A percentile compares a stretch with the other conserved stretches of the same genome.
phyloP scores from a whole-genome alignment of 2,888 invertebrate species.

The Pandemis corylana region DNA sequence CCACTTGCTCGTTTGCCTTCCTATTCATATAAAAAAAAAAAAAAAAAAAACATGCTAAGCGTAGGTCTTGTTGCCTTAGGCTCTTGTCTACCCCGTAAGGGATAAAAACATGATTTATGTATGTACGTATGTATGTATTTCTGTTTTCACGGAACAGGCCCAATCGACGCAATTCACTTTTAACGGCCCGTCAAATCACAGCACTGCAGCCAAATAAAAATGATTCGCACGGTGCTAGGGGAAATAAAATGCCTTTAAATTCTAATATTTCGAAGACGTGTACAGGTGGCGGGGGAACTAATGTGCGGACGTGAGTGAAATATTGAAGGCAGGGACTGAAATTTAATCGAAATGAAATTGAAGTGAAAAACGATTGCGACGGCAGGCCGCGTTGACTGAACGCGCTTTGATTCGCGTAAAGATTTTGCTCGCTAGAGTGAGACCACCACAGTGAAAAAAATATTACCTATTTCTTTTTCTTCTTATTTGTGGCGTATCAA shows the following conservation, averaged over 20 bases:
- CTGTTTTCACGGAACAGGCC: no score
- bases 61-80: no score
- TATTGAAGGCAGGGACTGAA: constrained; percentile 28
- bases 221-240: constrained; percentile 31
- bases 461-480: no score
- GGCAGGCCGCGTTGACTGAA: not conserved
- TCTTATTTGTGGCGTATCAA: no score
- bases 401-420: not conserved
- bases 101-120: no score
- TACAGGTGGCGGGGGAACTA: constrained; percentile 38
- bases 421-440: not conserved
- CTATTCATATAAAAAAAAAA: no score
- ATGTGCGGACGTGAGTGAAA: constrained; percentile 35
- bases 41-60: no score
- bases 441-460: no score
- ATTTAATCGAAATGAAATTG: constrained; percentile 29
- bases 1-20: no score
- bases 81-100: no score
- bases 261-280: constrained; percentile 40
- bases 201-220: constrained; percentile 18
- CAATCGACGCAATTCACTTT: no score
- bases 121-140: no score
- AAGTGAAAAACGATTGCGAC: constrained; percentile 28
- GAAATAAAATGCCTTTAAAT: constrained; percentile 40
- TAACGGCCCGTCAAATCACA: not conserved